A percentile compares a stretch with the other conserved stretches of the same genome.
Conservation (phyloP, 2,797 vertebrate genomes). For the Bovichtus diacanthus region DNA sequence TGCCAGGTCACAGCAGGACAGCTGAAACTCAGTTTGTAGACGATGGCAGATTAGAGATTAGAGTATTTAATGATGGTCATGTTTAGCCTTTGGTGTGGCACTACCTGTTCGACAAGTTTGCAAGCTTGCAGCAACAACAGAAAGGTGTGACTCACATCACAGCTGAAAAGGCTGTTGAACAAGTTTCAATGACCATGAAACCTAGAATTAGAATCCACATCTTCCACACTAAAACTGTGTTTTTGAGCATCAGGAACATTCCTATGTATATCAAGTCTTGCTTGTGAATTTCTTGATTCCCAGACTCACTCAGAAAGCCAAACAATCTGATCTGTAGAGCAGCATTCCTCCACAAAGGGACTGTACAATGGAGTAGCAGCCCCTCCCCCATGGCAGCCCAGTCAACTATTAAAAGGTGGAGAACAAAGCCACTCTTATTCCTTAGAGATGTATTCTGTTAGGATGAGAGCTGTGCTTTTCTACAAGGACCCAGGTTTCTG, state of each 20-base stretch:
- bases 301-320: conserved; percentile 37
- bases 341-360: conserved; percentile 69
- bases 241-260: background rate
- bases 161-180: conserved; percentile 18
- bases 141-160: background rate
- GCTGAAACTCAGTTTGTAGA: conserved; percentile 15
- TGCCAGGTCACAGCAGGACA: conserved; percentile 1
- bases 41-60: background rate
- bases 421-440: conserved; percentile 78
- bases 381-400: conserved; percentile 58
- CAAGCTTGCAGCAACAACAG: conserved; percentile 8
- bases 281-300: conserved; percentile 29
- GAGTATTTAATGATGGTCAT: conserved; percentile 24
- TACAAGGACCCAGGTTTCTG: conserved; percentile 29
- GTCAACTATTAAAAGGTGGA: conserved; percentile 70
- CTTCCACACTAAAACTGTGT: background rate
- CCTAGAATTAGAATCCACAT: background rate
- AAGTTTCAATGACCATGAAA: conserved; percentile 28
- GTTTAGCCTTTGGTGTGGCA: conserved; percentile 13
- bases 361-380: conserved; percentile 62
- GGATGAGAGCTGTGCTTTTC: conserved; percentile 28
- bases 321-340: conserved; percentile 53
- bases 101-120: conserved; percentile 55
- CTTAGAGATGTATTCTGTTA: conserved; percentile 50
- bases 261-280: background rate